Base-by-base conservation (phyloP, 1,140 invertebrate genomes). In the Rhyzopertha dominica region DNA sequence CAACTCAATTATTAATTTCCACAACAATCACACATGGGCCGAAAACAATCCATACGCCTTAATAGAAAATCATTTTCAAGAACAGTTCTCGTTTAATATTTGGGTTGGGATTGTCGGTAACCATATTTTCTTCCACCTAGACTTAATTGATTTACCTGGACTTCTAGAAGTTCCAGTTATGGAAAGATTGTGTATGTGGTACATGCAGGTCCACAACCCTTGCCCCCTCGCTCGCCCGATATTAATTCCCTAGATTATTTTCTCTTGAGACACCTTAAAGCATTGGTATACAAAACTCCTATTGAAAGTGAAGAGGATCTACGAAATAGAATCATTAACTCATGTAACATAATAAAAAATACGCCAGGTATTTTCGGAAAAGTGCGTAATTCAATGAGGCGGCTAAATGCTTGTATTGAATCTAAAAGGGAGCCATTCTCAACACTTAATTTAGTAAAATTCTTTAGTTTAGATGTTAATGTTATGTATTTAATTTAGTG, bases 1-100 rank as follows among this genome's bases (percentile, higher is more conserved):
- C 51, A 48, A 58, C 24, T 61, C 56, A 8, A 54, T 61, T 37
- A 52, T 64, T 22, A 70, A 70, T 50, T 46, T 62, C 10, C 67
- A 69, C 36, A 71, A 71, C 43, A 43, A 58, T 30, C 63, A 72
- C 38, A 38, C 53, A 20, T 71, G 65, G 61, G 52, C 59, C 14
- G 47, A 51, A 20, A 60, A 63, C 53, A 72, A 71, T 56, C 63
- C 63, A 29, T 47, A 64, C 53, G 54, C 50, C 31, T 59, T 63
- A 16, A 14, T 53, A 36, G 37, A 65, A 48, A 49, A 51, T 25
- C 23, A 51, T 40, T 56, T 59, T 22, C 65, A 72, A 49, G 42
- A 69, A 43, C 59, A 34, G 12, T 71, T 67, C 38, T 57, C 36
- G 41, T 23, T 66, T 16, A 68, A 66, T 51, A 34, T 65, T 39